Evolutionary conservation across 2,113 vertebrate genomes (phyloP), one percentile per base, ranked within the genome.

Genomic region (Coptodon rendalli): DNA sequence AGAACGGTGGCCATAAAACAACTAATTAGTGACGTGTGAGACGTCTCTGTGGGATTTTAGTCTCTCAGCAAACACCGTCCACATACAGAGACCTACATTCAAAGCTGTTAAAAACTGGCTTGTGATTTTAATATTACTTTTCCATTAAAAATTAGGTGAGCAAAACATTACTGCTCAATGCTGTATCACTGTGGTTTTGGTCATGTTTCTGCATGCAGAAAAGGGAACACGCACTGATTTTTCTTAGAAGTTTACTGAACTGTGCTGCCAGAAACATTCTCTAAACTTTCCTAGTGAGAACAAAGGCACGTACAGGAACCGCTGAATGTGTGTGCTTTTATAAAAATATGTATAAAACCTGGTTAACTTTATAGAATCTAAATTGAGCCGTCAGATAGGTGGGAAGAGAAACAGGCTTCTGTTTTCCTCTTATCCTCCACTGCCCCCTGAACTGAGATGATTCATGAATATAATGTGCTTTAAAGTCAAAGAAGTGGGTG

Each of bases 401-500:
- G 85, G 86, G 86, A 89, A 68, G 84, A 90, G 36, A 84, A 91
- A 40, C 59, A 61, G 29, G 86, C 43, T 5, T 68, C 50, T 73
- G 14, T 27, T 81, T 71, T 54, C 82, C 82, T 81, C 31, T 31
- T 85, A 31, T 80, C n/a, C 52, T 68, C 59, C 79, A 52, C 36
- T 57, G 29, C 79, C 82, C n/a, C 19, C 24, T 81, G 53, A 89
- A 83, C 63, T 43, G 40, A 54, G 82, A 92, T 91, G 90, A 92
- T 86, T 94, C 88, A 93, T 57, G 31, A 73, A 31, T 38, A 59
- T 78, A 84, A 89, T 80, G 36, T 16, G 22, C 73, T 91, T 57
- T 48, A 84, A 91, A 92, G 92, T 91, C 88, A 53, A 34, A 22
- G 82, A 29, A 76, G 92, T 92, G 90, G 93, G 93, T 40, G 90